A percentile compares a stretch with the other conserved stretches of the same genome.
These are phyloP conservation scores for Prietella phreatophila DNA, from an alignment of 2,113 vertebrate genomes.

Conservation along the genomic window DNA sequence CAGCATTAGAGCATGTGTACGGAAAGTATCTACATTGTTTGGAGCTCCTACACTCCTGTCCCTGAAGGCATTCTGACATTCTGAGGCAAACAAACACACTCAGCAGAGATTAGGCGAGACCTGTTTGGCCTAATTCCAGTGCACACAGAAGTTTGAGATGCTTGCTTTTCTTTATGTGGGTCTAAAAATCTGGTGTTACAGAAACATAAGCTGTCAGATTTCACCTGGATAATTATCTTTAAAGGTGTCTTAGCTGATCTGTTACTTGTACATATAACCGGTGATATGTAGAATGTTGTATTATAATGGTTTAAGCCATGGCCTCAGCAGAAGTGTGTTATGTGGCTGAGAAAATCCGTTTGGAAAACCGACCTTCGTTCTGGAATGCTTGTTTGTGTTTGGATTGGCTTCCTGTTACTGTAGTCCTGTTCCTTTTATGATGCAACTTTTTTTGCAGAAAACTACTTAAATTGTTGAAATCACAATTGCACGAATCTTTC, in stretches of 20 bases:
- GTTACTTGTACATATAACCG: background rate
- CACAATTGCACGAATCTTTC: too few relatives aligned
- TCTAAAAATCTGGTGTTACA: background rate
- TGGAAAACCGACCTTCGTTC: background rate
- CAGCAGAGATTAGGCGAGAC: conserved; percentile 46
- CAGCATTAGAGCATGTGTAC: conserved; percentile 38
- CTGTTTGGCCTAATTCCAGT: conserved; percentile 45
- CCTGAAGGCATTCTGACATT: conserved; percentile 48
- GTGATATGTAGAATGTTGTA: background rate
- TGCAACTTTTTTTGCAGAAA: too few relatives aligned
- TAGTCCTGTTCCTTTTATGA: too few relatives aligned
- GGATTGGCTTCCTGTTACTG: background rate
- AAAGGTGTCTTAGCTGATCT: background rate
- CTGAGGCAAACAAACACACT: conserved; percentile 49
- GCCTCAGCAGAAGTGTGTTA: background rate
- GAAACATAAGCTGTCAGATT: background rate
- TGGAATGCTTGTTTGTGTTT: background rate
- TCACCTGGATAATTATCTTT: background rate
- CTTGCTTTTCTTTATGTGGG: conserved; percentile 35
- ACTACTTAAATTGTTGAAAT: too few relatives aligned
- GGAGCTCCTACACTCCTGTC: conserved; percentile 22
- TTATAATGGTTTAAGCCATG: background rate
- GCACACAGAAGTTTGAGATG: conserved; percentile 33
- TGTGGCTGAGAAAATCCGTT: background rate
- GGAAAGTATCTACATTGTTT: conserved; percentile 45